phyloP scores from a whole-genome alignment of 2,888 invertebrate species.

The Sinohyriopsis cumingii region DNA sequence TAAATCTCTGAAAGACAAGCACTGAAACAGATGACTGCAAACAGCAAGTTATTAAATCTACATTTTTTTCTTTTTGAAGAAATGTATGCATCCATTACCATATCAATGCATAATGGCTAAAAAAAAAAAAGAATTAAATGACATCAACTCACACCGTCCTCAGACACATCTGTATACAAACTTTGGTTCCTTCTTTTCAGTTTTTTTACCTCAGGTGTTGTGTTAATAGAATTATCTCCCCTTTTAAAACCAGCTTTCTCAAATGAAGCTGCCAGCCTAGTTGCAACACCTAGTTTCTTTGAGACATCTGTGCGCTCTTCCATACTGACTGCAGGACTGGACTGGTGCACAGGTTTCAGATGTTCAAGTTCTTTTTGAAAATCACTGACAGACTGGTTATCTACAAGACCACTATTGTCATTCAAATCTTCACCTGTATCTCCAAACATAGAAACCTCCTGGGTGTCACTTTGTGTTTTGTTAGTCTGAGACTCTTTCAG shows the following conservation, averaged over 20 bases:
- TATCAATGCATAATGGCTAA: too few species aligned
- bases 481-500: slow-evolving; percentile 18
- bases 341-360: slow-evolving; percentile 31
- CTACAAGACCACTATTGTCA: slow-evolving; percentile 1
- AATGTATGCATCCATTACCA: too few species aligned
- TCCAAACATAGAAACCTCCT: neutral
- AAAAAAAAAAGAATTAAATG: too few species aligned
- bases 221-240: slow-evolving; percentile 26
- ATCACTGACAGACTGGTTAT: slow-evolving; percentile 16
- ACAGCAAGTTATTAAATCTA: too few species aligned
- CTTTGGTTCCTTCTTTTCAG: slow-evolving; percentile 44
- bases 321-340: slow-evolving; percentile 40
- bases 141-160: neutral
- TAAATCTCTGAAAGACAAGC: too few species aligned
- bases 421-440: neutral
- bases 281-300: slow-evolving; percentile 11
- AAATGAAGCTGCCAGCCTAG: slow-evolving; percentile 12
- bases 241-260: slow-evolving; percentile 25
- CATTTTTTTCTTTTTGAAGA: too few species aligned
- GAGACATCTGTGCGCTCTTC: slow-evolving; percentile 25
- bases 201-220: slow-evolving; percentile 43
- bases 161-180: slow-evolving; percentile 26
- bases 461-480: neutral
- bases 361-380: slow-evolving; percentile 23
- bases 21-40: too few species aligned